These are phyloP conservation scores for Eulemur mongoz DNA, from an alignment of 2,797 vertebrate genomes.

Conservation along the genomic window DNA sequence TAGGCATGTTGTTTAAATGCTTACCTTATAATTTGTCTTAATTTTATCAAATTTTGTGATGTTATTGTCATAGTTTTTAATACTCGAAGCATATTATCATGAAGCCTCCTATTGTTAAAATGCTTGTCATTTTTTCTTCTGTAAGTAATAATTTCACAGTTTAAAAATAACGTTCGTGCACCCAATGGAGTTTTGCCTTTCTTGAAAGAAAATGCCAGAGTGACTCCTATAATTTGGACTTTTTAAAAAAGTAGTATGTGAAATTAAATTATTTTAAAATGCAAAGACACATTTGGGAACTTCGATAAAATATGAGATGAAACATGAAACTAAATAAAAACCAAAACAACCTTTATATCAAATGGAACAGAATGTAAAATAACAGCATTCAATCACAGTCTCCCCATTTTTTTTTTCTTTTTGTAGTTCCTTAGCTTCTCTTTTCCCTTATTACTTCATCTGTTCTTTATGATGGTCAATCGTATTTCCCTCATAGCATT, in stretches of 20 bases:
- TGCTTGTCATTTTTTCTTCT: background rate
- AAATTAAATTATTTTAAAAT: background rate
- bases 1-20: background rate
- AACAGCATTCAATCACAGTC: background rate
- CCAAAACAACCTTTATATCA: background rate
- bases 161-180: background rate
- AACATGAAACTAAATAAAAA: background rate
- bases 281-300: background rate
- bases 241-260: background rate
- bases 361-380: background rate
- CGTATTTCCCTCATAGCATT: fast-evolving
- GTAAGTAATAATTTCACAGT: background rate
- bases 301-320: background rate
- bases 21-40: background rate
- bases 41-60: conserved; percentile 14
- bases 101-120: background rate
- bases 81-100: background rate
- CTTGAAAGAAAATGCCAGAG: background rate
- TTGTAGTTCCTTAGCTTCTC: fast-evolving
- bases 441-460: too few relatives aligned
- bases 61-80: background rate
- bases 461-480: background rate
- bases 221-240: background rate
- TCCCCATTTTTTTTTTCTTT: too few relatives aligned
- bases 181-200: background rate